Conservation (phyloP, 2,113 vertebrate genomes). For the Oxyura jamaicensis region DNA sequence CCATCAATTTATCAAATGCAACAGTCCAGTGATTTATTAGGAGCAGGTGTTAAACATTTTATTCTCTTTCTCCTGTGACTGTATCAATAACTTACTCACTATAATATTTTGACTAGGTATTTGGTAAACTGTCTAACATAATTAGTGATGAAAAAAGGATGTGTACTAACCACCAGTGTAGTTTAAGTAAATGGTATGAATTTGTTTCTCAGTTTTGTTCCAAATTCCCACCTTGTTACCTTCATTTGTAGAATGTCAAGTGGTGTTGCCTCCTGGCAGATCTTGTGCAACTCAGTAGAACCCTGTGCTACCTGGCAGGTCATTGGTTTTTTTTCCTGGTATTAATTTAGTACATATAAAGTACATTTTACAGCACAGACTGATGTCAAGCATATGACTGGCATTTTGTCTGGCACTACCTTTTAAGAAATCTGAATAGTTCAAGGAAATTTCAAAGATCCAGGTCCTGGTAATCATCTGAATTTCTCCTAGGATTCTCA, state of each 20-base stretch:
- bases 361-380: not conserved
- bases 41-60: not conserved
- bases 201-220: conserved; percentile 11
- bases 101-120: not conserved
- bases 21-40: conserved; percentile 4
- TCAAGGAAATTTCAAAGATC: not conserved
- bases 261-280: not conserved
- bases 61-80: not conserved
- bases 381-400: not conserved
- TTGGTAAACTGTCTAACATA: not conserved
- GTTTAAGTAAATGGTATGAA: not conserved
- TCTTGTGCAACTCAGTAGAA: not conserved
- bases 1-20: not conserved
- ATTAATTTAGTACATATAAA: not conserved
- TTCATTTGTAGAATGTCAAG: not conserved
- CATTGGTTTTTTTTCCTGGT: not conserved
- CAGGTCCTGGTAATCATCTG: not conserved
- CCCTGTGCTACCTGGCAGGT: not conserved
- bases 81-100: not conserved
- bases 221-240: not conserved
- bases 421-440: not conserved
- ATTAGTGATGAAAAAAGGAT: not conserved
- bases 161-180: not conserved
- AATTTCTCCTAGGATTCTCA: not conserved
- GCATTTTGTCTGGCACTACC: not conserved